Conservation (phyloP, 2,888 invertebrate species). For the Chorisops tibialis region DNA sequence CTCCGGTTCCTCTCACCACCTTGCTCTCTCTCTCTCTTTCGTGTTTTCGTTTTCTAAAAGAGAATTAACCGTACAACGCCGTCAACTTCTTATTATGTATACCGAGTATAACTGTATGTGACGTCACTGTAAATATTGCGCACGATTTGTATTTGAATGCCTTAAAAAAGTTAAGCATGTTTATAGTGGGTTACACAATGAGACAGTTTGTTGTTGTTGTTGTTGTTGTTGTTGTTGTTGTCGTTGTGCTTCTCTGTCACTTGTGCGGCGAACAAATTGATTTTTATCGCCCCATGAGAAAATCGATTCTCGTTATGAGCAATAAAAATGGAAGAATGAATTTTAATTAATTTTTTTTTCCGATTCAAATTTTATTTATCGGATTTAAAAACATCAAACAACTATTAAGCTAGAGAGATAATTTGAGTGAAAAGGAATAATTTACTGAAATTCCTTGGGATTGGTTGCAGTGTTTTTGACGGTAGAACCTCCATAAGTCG, state of each 20-base stretch:
- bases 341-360: too few relatives aligned
- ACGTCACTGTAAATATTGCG: constrained; percentile 26
- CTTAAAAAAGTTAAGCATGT: constrained; percentile 27
- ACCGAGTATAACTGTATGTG: constrained; percentile 26
- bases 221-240: background rate
- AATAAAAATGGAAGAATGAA: too few relatives aligned
- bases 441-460: too few relatives aligned
- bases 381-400: too few relatives aligned
- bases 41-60: constrained; percentile 23
- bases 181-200: constrained; percentile 26
- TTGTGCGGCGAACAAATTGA: too few relatives aligned
- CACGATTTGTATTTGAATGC: constrained; percentile 26
- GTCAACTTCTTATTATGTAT: constrained; percentile 10
- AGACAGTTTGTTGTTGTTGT: background rate
- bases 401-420: too few relatives aligned
- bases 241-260: too few relatives aligned
- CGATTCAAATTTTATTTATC: too few relatives aligned
- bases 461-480: too few relatives aligned
- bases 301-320: too few relatives aligned
- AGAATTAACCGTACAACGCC: constrained; percentile 23
- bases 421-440: too few relatives aligned
- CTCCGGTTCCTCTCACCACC: constrained; percentile 1
- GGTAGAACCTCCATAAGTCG: too few relatives aligned
- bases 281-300: background rate
- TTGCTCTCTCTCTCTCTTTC: constrained; percentile 1